phyloP scores from a whole-genome alignment of 2,888 invertebrate species.

The Glyphotaelius pellucidus region DNA sequence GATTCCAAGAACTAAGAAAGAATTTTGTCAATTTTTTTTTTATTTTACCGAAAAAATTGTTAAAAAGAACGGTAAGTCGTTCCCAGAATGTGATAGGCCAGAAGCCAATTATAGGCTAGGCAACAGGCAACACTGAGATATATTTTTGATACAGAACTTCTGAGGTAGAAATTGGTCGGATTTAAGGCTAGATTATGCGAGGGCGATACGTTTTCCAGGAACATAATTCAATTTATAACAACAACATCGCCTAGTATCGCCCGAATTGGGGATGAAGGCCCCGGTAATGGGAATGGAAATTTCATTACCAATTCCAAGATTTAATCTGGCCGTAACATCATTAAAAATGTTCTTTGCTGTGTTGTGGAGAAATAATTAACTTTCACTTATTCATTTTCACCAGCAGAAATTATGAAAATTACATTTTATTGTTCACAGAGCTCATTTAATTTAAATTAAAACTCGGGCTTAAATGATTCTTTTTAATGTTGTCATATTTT shows the following conservation, averaged over 20 bases:
- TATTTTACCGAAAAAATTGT: not conserved
- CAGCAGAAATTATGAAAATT: not conserved
- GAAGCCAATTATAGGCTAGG: not conserved
- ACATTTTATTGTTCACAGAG: not conserved
- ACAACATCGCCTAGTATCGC: not conserved
- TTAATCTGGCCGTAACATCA: not conserved
- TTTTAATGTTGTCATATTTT: too few species aligned
- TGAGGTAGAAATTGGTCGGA: not conserved
- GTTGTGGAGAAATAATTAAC: not conserved
- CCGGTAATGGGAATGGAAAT: not conserved
- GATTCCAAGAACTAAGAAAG: not conserved
- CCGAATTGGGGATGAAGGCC: not conserved
- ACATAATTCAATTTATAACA: slow-evolving; percentile 8
- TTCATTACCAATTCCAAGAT: slow-evolving; percentile 3
- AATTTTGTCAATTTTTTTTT: not conserved
- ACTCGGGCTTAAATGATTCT: too few species aligned
- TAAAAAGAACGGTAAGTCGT: not conserved
- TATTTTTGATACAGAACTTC: not conserved
- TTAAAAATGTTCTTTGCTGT: not conserved
- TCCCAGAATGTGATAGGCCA: not conserved
- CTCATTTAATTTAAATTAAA: not conserved
- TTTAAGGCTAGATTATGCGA: not conserved
- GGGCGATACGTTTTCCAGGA: slow-evolving; percentile 2
- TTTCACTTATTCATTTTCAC: not conserved
- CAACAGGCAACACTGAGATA: not conserved